These are phyloP conservation scores for Petroica traversi DNA, from an alignment of 2,113 vertebrate genomes.

Conservation along the genomic window DNA sequence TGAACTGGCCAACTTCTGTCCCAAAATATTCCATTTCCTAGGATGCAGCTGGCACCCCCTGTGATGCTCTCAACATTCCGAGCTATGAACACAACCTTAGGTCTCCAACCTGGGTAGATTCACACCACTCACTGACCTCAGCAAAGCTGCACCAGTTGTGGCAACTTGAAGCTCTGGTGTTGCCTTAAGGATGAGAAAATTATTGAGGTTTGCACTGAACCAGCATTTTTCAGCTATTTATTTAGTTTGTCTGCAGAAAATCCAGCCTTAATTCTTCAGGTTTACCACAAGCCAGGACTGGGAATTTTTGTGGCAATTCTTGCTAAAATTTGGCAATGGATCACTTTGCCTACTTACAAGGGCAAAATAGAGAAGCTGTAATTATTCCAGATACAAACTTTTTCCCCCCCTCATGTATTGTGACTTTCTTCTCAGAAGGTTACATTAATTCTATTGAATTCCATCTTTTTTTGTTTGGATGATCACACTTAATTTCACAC, in stretches of 20 bases:
- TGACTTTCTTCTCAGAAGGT: neutral
- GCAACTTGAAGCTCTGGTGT: neutral
- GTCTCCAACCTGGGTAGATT: neutral
- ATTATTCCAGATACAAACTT: neutral
- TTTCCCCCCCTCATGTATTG: accelerated
- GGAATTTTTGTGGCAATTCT: neutral
- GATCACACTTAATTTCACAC: neutral
- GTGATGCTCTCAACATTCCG: neutral
- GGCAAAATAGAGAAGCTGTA: neutral
- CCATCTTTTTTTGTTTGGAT: neutral
- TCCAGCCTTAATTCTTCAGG: neutral
- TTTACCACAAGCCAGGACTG: neutral
- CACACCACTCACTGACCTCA: neutral
- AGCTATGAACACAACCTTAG: neutral
- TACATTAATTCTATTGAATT: neutral
- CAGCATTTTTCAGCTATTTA: neutral
- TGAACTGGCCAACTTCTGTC: neutral
- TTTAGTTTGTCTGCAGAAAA: neutral
- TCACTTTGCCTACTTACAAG: neutral
- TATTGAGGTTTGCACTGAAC: neutral
- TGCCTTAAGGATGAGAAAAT: neutral
- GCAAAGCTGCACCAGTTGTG: neutral
- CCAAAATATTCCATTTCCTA: neutral
- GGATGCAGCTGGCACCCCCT: neutral
- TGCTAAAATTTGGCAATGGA: neutral